Evolutionary conservation across 2,113 vertebrate species (phyloP).

Genomic region (Apodemus sylvaticus): DNA sequence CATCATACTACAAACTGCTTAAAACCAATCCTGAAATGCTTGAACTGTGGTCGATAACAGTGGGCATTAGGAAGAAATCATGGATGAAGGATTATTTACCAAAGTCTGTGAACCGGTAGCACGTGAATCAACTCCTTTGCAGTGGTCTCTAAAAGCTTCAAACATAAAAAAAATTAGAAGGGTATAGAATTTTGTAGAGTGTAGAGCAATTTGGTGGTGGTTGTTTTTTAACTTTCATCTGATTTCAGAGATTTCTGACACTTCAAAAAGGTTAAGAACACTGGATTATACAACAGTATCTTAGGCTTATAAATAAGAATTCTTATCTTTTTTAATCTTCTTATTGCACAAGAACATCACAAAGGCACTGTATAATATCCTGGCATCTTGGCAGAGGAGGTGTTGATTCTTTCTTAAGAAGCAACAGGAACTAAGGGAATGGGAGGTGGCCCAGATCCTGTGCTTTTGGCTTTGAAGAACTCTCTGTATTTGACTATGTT

Average conservation of each 20-base stretch:
- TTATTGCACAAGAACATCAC: conserved; percentile 38
- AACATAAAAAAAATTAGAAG: background rate
- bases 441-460: background rate
- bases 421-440: background rate
- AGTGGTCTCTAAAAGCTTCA: background rate
- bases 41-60: background rate
- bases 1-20: background rate
- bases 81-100: background rate
- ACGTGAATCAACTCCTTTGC: background rate
- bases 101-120: background rate
- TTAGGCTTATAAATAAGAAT: conserved; percentile 49
- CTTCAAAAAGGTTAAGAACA: conserved; percentile 27
- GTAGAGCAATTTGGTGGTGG: background rate
- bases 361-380: background rate
- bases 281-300: background rate
- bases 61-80: background rate
- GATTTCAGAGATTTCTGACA: background rate
- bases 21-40: background rate
- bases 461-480: background rate
- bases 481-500: background rate
- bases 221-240: background rate
- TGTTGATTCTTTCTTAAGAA: background rate
- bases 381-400: background rate
- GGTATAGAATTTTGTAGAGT: background rate
- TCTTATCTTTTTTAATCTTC: conserved; percentile 46